Base-by-base conservation (phyloP, 2,888 invertebrate species). In the Mystacides longicornis region DNA sequence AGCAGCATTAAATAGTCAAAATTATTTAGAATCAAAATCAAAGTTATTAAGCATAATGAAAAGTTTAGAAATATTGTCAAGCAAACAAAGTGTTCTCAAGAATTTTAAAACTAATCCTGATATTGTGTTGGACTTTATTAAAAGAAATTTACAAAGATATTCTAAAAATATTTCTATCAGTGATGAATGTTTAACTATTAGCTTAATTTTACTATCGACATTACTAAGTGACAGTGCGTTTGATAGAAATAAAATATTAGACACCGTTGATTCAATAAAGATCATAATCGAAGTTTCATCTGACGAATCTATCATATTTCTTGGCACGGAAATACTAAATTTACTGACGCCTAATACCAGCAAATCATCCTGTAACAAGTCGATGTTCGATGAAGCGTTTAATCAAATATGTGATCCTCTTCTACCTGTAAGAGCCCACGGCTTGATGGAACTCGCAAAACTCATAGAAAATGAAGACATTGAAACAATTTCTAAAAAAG, bases 371-470 rank as follows among this genome's bases (percentile, higher is more conserved):
- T 58, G 68, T 63, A 62, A 67, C 70, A 54, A 61, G 67, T 37
- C 49, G 62, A 42, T 64, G 53, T 55, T 52, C 46, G 46, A 58
- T 11, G 20, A 55, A 27, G 55, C 55, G 19, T 49, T 58, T 16
- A 37, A 27, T 51, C 83, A 89, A 68, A 73, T 86, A 19, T 81
- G 80, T 65, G 86, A 89, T 72, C 78, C 82, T 22, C 67, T 88
- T 55, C 68, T 93, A 48, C 92, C 92, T n/a, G 82, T 87, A 0
- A 79, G 86, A 67, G 92, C 87, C 11, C 92, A 93, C 71, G 93
- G 86, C 5, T 72, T 93, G 33, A 81, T 91, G 63, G 73, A 80
- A 49, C 69, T 93, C 16, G 81, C 82, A 16, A 86, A 83, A 71
- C 73, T 93, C n/a, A 76, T 93, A 50, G 80, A 85, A 64, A 70